phyloP scores from a whole-genome alignment of 2,888 invertebrate genomes.

The Rhamnusium bicolor region DNA sequence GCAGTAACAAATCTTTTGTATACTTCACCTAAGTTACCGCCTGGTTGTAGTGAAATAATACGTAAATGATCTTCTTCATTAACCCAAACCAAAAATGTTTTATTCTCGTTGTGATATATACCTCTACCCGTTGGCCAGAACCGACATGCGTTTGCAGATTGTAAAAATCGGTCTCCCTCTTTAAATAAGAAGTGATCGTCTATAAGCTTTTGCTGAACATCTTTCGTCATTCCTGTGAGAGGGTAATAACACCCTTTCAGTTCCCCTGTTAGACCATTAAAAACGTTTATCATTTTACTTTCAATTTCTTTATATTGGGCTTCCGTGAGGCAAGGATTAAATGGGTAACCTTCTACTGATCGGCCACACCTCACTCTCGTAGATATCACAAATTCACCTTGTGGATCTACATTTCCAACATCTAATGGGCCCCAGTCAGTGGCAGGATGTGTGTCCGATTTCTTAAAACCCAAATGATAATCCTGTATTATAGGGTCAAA shows the following conservation, averaged over 20 bases:
- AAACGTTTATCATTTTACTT: constrained; percentile 69
- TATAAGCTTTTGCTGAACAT: constrained; percentile 93
- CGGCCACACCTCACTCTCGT: constrained; percentile 80
- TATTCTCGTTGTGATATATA: constrained; percentile 95
- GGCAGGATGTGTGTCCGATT: constrained; percentile 75
- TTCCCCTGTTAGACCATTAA: constrained; percentile 74
- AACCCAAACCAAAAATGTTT: constrained; percentile 97
- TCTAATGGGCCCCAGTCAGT: constrained; percentile 77
- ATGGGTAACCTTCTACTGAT: constrained; percentile 76
- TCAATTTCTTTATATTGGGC: constrained; percentile 78
- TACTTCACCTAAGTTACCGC: constrained; percentile 90
- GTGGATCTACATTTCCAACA: constrained; percentile 76
- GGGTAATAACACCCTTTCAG: constrained; percentile 94
- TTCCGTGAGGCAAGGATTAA: constrained; percentile 80
- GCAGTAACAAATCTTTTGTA: constrained; percentile 72
- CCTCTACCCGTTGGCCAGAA: constrained; percentile 96
- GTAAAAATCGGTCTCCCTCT: constrained; percentile 92
- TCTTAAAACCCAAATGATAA: constrained; percentile 77
- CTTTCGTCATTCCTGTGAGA: constrained; percentile 92
- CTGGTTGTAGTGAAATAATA: constrained; percentile 97
- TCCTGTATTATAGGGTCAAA: constrained; percentile 81
- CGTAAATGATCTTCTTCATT: constrained; percentile 98
- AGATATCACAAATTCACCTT: constrained; percentile 75
- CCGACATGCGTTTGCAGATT: constrained; percentile 93
- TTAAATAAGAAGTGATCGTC: constrained; percentile 98